Conservation (phyloP, 2,888 invertebrate genomes). For the Malachius bipustulatus region DNA sequence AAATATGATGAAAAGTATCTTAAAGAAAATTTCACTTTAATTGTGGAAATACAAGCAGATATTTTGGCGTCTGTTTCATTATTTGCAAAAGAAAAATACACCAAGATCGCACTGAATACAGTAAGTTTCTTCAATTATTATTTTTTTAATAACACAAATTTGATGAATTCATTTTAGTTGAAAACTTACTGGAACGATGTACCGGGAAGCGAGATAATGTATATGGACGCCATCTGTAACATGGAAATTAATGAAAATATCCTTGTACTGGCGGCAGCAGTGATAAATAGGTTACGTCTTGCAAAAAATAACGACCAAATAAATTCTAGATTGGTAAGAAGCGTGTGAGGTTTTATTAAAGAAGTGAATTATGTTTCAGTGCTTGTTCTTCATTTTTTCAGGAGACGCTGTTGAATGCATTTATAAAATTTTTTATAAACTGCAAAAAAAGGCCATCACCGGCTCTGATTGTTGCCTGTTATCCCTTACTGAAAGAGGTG, state of each 20-base stretch:
- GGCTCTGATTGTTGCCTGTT: constrained; percentile 54
- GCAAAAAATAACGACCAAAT: constrained; percentile 39
- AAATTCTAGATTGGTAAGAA: constrained; percentile 44
- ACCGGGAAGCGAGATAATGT: constrained; percentile 30
- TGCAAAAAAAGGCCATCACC: constrained; percentile 64
- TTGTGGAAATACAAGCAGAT: no score
- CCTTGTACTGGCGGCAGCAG: constrained; percentile 51
- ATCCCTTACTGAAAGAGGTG: constrained; percentile 51
- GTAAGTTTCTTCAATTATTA: constrained; percentile 21
- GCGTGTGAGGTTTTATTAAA: constrained; percentile 8
- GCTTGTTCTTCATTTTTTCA: constrained; percentile 29
- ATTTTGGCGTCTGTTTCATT: no score
- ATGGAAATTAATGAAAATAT: constrained; percentile 41
- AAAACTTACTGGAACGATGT: constrained; percentile 26
- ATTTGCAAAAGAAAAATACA: no score
- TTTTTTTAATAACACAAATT: no score
- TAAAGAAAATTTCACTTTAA: no score
- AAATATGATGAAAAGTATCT: no score
- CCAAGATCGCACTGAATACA: constrained; percentile 18
- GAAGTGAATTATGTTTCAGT: constrained; percentile 9
- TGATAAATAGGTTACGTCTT: constrained; percentile 47
- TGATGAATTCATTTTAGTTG: constrained; percentile 31
- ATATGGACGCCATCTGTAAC: constrained; percentile 33
- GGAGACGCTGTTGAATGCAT: constrained; percentile 53
- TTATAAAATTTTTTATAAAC: constrained; percentile 65